Base-by-base conservation (phyloP, 2,888 invertebrate species). In the Tenodera sinensis region DNA sequence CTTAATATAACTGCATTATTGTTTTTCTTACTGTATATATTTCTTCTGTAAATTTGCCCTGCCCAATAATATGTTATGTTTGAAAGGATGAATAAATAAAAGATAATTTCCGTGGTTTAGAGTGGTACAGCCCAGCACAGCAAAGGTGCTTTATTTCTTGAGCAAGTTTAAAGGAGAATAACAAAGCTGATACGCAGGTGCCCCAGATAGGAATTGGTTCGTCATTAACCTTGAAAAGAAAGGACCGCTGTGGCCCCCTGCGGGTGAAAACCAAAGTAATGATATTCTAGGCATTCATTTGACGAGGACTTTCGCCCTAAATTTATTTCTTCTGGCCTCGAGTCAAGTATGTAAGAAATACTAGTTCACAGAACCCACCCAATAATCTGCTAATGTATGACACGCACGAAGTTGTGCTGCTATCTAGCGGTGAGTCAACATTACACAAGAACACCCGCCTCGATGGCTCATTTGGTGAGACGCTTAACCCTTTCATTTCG, bases 241-340 rank as follows among this genome's bases (percentile, higher is more conserved):
- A 71, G 54, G 54, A 20, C 54, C 54, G 54, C 54, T 20, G 54
- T 71, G 54, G 47, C 15, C 84, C 84, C 47, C 47, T 42, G 84
- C 84, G 42, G 54, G 47, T 85, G 85, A 85, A 85, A 85, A 85
- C 85, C 84, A 34, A 84, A 84, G 84, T 34, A 84, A 84, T 34
- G 12, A 25, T n/a, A 47, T 85, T 47, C 27, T 2, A 54, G 47
- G 15, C 54, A 47, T 25, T 25, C 9, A 85, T 15, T 25, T 27
- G 27, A 15, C 85, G 15, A 85, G 42, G 85, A 85, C 85, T 85
- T 85, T 85, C 85, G 85, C 85, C 85, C 85, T 85, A 47, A 85
- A 85, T 85, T 27, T 54, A 85, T 42, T 42, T 42, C 47, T 42
- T 47, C 42, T 47, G 85, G 85, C 84, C 42, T n/a, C 14, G 84